phyloP scores from a whole-genome alignment of 2,113 vertebrate genomes.

The Hiodon alosoides region DNA sequence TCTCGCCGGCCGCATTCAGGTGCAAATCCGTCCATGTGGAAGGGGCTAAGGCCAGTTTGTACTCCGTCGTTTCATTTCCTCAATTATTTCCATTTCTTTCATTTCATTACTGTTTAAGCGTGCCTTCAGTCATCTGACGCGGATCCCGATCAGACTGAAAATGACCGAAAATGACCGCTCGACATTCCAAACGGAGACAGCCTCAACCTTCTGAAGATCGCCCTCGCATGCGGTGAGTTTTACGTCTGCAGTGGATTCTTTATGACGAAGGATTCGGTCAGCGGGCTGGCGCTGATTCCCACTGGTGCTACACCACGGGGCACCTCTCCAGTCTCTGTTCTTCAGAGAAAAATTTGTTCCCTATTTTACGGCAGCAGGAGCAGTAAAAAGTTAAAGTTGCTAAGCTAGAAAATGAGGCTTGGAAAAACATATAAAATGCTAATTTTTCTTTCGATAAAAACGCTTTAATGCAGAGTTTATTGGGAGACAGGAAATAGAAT shows the following conservation, averaged over 20 bases:
- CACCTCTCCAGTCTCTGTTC: not conserved
- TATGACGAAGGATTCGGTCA: no score
- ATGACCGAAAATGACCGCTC: no score
- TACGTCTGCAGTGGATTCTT: no score
- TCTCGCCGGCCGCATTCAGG: not conserved
- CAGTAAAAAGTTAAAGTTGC: not conserved
- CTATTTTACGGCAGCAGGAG: not conserved
- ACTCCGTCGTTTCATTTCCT: not conserved
- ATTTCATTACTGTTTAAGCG: not conserved
- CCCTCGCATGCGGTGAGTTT: no score
- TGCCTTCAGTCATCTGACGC: no score
- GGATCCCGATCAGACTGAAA: no score
- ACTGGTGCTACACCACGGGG: not conserved
- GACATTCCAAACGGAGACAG: no score
- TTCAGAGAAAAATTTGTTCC: conserved; percentile 3
- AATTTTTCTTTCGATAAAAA: conserved; percentile 5
- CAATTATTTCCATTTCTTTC: not conserved
- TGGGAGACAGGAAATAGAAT: not conserved
- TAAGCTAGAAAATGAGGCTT: not conserved
- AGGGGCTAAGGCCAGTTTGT: not conserved
- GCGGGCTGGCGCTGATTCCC: not conserved
- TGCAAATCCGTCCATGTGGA: not conserved
- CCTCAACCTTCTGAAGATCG: no score
- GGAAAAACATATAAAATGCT: conserved; percentile 8
- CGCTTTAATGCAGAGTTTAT: not conserved